phyloP scores from a whole-genome alignment of 2,888 invertebrate species.

The Cryptosula pallasiana region DNA sequence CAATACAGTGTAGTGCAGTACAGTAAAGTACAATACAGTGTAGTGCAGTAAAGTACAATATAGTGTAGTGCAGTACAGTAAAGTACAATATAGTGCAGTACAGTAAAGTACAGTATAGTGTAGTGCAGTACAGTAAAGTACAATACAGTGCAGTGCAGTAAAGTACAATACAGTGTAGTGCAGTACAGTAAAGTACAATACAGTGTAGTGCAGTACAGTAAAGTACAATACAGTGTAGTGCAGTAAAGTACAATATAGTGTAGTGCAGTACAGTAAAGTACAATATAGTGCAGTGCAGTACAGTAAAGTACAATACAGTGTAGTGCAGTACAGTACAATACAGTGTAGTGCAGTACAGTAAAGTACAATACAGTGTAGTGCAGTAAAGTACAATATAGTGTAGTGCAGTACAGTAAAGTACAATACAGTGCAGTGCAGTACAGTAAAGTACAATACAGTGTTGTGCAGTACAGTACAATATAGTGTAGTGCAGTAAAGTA shows the following conservation, averaged over 20 bases:
- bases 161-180: too few relatives aligned
- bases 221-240: too few relatives aligned
- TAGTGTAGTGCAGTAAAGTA: neutral
- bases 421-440: constrained; percentile 19
- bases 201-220: constrained; percentile 28
- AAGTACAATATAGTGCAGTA: too few relatives aligned
- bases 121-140: too few relatives aligned
- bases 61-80: too few relatives aligned
- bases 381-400: neutral
- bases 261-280: constrained; percentile 26
- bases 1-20: constrained; percentile 29
- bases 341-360: constrained; percentile 6
- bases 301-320: constrained; percentile 25
- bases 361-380: too few relatives aligned
- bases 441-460: constrained; percentile 22
- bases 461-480: too few relatives aligned
- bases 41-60: too few relatives aligned
- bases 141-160: too few relatives aligned
- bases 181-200: constrained; percentile 28
- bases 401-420: constrained; percentile 13
- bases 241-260: constrained; percentile 25
- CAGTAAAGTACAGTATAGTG: too few relatives aligned
- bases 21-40: too few relatives aligned
- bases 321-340: constrained; percentile 23
- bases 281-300: constrained; percentile 23